Base-by-base conservation (phyloP, 2,888 invertebrate genomes). In the Hyposoter dolosus region DNA sequence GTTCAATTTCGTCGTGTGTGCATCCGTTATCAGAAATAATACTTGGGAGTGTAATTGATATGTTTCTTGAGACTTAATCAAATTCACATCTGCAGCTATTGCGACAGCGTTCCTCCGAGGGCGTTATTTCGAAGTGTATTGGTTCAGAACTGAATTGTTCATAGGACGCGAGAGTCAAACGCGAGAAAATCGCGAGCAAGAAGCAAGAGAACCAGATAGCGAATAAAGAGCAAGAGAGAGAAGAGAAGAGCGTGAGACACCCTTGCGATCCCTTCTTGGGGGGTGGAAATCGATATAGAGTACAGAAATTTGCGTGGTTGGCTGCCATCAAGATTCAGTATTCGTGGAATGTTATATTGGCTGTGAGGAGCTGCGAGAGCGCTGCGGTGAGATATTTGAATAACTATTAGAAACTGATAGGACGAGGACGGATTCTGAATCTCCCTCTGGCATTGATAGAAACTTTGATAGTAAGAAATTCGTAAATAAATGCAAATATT, bases 401-500 rank as follows among this genome's bases (percentile, higher is more conserved):
- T 77, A 84, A 84, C 77, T 82, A 84, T 84, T 75, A 82, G 81
- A 84, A 81, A 72, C 82, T 72, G 84, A 84, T 84, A 74, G 81
- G 66, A 80, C 81, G 56, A 76, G 50, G 28, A 47, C 45, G 35
- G 32, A 43, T 74, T 74, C 43, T 43, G 43, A 32, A 15, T 19
- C 12, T 32, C 53, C 72, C 32, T 60, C 12, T 76, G 63, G 60
- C 60, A 60, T 60, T 60, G 60, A 60, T 28, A 45, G 50, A n/a
- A 35, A 47, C 81, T 28, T 77, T 77, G 71, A 80, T 72, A 81
- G 81, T 71, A 45, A 76, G 35, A 35, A 71, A 53, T 50, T 71
- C 32, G 47, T 53, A n/a, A 60, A n/a, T n/a, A n/a, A 60, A 60
- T 60, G 28, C 60, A 60, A 60, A 60, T 60, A 28, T 60, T 60